phyloP scores from a whole-genome alignment of 53 echinoderm and acorn worm genomes.

The Paelopatides confundens region DNA sequence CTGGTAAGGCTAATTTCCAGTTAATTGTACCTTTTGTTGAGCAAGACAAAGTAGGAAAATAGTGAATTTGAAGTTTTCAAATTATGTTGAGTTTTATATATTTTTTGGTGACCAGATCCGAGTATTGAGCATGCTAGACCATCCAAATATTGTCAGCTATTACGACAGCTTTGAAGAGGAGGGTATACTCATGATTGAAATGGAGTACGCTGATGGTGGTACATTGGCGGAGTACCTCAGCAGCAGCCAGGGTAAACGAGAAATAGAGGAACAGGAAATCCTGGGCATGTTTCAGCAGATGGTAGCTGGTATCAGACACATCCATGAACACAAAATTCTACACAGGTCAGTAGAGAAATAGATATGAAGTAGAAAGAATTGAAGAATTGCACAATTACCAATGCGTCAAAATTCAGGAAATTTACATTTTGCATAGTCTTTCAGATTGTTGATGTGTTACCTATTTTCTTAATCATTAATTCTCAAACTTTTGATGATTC shows the following conservation, averaged over 20 bases:
- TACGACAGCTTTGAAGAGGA: conserved; percentile 99
- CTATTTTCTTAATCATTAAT: no score
- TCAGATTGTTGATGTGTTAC: no score
- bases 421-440: no score
- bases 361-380: no score
- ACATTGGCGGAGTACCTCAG: conserved; percentile 88
- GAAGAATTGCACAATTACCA: no score
- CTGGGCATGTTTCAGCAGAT: conserved; percentile 96
- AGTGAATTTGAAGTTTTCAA: neutral
- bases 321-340: conserved; percentile 96
- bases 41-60: neutral
- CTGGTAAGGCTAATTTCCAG: no score
- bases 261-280: conserved; percentile 93
- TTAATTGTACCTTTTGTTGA: neutral
- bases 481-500: no score
- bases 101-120: conserved; percentile 67
- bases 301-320: conserved; percentile 96
- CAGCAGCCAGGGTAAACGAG: conserved; percentile 87
- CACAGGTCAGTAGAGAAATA: conserved; percentile 97
- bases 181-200: conserved; percentile 99
- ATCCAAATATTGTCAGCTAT: conserved; percentile 99
- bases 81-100: neutral
- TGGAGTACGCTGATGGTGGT: conserved; percentile 99
- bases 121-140: conserved; percentile 96
- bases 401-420: no score